These are phyloP conservation scores for Caenorhabditis becei DNA, from an alignment of 2,888 invertebrate species.

Conservation along the genomic window DNA sequence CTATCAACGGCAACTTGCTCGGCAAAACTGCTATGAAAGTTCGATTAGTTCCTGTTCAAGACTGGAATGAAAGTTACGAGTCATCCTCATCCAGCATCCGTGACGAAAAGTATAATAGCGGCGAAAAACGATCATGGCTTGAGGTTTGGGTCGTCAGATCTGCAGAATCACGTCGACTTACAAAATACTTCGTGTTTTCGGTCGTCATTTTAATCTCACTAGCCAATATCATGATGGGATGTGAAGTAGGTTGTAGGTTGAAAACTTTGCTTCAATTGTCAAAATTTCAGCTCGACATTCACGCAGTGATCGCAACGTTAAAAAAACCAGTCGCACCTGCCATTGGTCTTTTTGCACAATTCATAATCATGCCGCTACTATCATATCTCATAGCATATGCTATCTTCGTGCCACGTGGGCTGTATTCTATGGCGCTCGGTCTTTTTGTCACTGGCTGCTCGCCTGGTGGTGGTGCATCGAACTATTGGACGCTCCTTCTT, in stretches of 20 bases:
- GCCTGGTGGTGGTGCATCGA: conserved; percentile 89
- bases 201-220: conserved; percentile 78
- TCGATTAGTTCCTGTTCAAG: conserved; percentile 53
- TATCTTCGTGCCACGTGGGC: conserved; percentile 74
- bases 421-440: conserved; percentile 81
- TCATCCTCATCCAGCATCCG: not conserved
- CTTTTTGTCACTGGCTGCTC: conserved; percentile 79
- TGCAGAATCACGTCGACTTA: conserved; percentile 60
- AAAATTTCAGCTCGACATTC: conserved; percentile 75
- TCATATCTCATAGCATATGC: conserved; percentile 78
- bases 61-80: conserved; percentile 15
- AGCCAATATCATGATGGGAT: conserved; percentile 81
- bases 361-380: conserved; percentile 84
- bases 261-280: no score
- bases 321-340: conserved; percentile 83
- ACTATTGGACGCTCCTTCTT: conserved; percentile 94
- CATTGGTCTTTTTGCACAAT: conserved; percentile 84
- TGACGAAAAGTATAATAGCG: not conserved
- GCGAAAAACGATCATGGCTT: conserved; percentile 28
- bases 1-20: conserved; percentile 67
- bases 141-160: conserved; percentile 72
- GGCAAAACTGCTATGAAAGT: conserved; percentile 73
- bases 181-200: conserved; percentile 77
- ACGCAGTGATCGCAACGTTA: conserved; percentile 81
- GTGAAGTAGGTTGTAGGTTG: conserved; percentile 74